Conservation (phyloP, 2,113 vertebrate species). For the Sclerurus mexicanus region DNA sequence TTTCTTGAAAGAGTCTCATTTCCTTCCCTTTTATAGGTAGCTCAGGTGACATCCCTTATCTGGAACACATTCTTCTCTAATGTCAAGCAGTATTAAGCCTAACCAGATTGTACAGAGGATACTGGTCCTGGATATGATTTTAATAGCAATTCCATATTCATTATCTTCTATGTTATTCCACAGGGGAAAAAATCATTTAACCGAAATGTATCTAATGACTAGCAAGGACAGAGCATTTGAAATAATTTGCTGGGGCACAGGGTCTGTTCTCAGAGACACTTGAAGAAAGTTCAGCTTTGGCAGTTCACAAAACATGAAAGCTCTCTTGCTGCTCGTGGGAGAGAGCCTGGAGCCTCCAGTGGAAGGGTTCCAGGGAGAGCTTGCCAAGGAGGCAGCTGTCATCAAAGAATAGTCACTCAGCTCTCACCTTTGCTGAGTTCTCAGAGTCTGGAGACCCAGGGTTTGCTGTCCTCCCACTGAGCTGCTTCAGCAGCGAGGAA, state of each 20-base stretch:
- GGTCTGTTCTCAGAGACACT: neutral
- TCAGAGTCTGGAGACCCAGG: neutral
- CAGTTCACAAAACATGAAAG: slow-evolving; percentile 8
- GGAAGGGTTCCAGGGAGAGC: slow-evolving; percentile 2
- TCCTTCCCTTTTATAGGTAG: neutral
- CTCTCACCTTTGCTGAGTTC: neutral
- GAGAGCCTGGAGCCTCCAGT: neutral
- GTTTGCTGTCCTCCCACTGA: slow-evolving; percentile 5
- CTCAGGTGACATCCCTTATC: neutral
- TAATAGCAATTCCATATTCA: neutral
- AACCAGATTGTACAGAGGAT: neutral
- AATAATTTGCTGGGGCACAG: neutral
- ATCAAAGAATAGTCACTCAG: slow-evolving; percentile 17
- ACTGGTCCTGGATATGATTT: neutral
- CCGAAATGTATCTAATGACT: neutral
- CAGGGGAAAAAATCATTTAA: neutral
- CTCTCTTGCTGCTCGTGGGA: neutral
- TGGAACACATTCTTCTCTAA: neutral
- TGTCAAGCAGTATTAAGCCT: neutral
- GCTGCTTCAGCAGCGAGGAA: neutral
- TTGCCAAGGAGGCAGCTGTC: slow-evolving; percentile 29
- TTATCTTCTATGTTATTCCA: neutral
- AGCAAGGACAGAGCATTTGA: neutral
- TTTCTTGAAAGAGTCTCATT: neutral
- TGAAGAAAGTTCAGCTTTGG: neutral